Conservation (phyloP, 1,140 invertebrate species). For the Nasonia longicornis region DNA sequence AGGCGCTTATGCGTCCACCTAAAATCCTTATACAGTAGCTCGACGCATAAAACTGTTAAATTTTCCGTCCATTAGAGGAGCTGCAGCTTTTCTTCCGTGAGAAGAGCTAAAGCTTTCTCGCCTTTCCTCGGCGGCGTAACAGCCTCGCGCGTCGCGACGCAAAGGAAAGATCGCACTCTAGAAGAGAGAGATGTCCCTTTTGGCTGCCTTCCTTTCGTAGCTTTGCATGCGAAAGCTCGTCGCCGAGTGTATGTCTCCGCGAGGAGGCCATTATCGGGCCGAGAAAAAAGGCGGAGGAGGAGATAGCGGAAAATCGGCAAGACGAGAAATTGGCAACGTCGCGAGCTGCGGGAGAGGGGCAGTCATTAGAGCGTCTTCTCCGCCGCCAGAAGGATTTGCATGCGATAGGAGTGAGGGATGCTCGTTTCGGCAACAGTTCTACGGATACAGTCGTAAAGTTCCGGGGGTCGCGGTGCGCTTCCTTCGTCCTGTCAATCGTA, state of each 20-base stretch:
- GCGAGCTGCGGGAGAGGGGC: background rate
- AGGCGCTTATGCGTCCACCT: background rate
- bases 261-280: background rate
- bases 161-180: constrained; percentile 4
- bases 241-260: background rate
- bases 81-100: constrained; percentile 21
- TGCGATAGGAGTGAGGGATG: background rate
- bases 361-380: constrained; percentile 28
- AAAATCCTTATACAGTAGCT: constrained; percentile 27
- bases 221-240: background rate
- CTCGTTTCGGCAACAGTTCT: constrained; percentile 12
- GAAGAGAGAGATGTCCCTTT: background rate
- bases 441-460: constrained; percentile 37
- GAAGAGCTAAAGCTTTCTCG: constrained; percentile 11
- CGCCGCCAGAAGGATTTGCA: constrained; percentile 14
- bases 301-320: background rate
- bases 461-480: background rate
- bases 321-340: constrained; percentile 15
- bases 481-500: constrained; percentile 26
- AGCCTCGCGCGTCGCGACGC: background rate
- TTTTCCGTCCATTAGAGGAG: constrained; percentile 42
- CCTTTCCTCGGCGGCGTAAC: background rate
- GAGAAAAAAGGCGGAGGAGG: background rate
- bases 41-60: constrained; percentile 40
- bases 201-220: background rate